phyloP scores from a whole-genome alignment of 2,888 invertebrate genomes.

The Dryococelus australis region DNA sequence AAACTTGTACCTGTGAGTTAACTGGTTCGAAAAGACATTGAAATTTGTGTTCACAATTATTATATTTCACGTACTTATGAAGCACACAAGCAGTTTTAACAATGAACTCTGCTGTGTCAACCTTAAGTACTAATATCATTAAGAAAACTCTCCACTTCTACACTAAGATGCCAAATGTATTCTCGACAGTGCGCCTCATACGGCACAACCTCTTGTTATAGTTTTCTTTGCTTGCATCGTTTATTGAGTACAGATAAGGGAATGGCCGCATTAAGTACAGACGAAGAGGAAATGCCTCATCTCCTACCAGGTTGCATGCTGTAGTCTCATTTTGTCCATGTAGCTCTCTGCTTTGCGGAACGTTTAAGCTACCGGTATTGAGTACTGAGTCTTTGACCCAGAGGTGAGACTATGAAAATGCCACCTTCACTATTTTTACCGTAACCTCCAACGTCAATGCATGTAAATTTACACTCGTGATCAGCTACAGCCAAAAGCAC shows the following conservation, averaged over 20 bases:
- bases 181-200: too few species aligned
- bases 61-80: background rate
- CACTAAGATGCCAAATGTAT: too few species aligned
- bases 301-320: background rate
- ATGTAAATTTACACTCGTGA: background rate
- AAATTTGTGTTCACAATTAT: background rate
- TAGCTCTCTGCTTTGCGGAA: background rate
- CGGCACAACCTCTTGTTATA: background rate
- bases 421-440: conserved; percentile 23
- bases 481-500: background rate
- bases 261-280: background rate
- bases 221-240: background rate
- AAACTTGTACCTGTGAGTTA: background rate
- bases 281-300: conserved; percentile 18
- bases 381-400: background rate
- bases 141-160: conserved; percentile 22
- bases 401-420: background rate
- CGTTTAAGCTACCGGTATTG: background rate
- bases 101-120: background rate
- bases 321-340: background rate
- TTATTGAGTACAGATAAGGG: background rate
- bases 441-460: background rate
- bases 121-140: background rate
- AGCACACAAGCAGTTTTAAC: conserved; percentile 13
- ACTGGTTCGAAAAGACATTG: background rate